A percentile compares a stretch with the other conserved stretches of the same genome.
Evolutionary conservation across 2,888 invertebrate genomes (phyloP).

Genomic region (Epirrita christyi): DNA sequence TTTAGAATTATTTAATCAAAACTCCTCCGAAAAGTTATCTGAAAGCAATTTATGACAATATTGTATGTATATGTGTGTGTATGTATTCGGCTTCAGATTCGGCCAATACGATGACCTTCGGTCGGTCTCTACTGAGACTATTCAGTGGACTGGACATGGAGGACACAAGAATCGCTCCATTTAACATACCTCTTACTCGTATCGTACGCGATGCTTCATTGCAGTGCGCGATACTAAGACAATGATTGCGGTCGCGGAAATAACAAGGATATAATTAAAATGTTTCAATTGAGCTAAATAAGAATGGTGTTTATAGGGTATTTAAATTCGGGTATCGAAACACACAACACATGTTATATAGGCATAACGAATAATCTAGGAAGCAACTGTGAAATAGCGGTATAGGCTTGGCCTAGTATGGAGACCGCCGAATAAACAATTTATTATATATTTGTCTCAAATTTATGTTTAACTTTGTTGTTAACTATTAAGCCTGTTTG

Average conservation of each 20-base stretch:
- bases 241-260: constrained; percentile 34
- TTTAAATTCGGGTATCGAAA: neutral
- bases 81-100: constrained; percentile 23
- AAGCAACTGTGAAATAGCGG: too few relatives aligned
- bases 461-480: too few relatives aligned
- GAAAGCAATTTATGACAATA: too few relatives aligned
- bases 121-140: constrained; percentile 49
- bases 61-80: too few relatives aligned
- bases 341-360: neutral
- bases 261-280: constrained; percentile 33
- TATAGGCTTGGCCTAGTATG: too few relatives aligned
- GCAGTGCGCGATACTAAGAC: constrained; percentile 37
- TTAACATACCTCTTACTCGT: constrained; percentile 55
- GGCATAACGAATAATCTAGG: neutral
- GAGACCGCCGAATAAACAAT: too few relatives aligned
- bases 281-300: constrained; percentile 17
- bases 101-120: constrained; percentile 16
- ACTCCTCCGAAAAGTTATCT: too few relatives aligned
- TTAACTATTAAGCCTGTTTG: too few relatives aligned
- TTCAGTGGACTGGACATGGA: constrained; percentile 72
- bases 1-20: too few relatives aligned
- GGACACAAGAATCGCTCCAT: constrained; percentile 71
- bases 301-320: constrained; percentile 10
- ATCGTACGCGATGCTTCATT: constrained; percentile 58
- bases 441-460: too few relatives aligned